Evolutionary conservation across 2,797 vertebrate species (phyloP).

Genomic region (Tragopan temminckii): DNA sequence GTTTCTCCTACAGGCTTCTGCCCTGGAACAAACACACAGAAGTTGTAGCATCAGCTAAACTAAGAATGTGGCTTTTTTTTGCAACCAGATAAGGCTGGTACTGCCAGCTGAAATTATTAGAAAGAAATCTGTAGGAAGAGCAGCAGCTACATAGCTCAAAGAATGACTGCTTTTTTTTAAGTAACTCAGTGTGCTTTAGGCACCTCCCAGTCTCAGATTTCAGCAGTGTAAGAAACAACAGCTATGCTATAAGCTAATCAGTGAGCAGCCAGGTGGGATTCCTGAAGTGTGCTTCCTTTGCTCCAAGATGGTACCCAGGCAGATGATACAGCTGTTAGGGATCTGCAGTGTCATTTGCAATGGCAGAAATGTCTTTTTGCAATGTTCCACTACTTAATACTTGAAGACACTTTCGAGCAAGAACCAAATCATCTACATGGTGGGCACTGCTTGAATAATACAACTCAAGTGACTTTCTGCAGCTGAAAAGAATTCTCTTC

Average conservation of each 20-base stretch:
- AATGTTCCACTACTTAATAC: neutral
- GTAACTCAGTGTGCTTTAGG: neutral
- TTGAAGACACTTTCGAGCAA: neutral
- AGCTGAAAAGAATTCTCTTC: conserved; percentile 23
- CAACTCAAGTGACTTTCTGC: neutral
- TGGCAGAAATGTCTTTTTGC: neutral
- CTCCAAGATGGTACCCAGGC: neutral
- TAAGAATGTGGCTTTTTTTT: neutral
- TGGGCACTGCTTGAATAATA: neutral
- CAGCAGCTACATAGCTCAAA: neutral
- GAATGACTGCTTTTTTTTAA: neutral
- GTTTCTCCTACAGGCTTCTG: neutral
- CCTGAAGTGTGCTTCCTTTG: neutral
- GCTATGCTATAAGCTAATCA: neutral
- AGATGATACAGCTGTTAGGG: neutral
- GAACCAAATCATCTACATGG: neutral
- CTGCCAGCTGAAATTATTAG: neutral
- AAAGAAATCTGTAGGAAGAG: neutral
- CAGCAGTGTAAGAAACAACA: neutral
- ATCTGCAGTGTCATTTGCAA: conserved; percentile 3
- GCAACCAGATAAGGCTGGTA: neutral
- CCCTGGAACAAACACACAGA: neutral
- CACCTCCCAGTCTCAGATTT: neutral
- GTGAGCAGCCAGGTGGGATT: neutral
- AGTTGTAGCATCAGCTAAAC: neutral